These are phyloP conservation scores for Incurvaria masculella DNA, from an alignment of 2,888 invertebrate genomes.

Conservation along the genomic window DNA sequence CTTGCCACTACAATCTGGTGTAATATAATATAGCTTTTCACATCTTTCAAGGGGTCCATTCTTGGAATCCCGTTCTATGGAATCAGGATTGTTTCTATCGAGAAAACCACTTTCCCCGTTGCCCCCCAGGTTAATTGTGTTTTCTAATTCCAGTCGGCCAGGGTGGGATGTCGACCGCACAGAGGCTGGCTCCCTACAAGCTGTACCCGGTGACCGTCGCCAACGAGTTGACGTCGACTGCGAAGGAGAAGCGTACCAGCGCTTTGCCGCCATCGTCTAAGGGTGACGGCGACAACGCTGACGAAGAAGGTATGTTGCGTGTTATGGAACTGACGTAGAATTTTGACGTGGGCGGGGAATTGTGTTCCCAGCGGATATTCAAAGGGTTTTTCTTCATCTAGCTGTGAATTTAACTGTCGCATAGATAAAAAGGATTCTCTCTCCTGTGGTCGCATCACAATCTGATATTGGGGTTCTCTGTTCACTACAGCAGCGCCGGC, in stretches of 20 bases:
- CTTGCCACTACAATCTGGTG: no score
- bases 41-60: no score
- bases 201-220: conserved; percentile 37
- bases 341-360: no score
- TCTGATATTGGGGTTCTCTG: not conserved
- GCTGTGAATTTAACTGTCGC: no score
- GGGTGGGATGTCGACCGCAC: conserved; percentile 35
- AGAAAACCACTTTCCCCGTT: no score
- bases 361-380: no score
- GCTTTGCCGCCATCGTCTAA: conserved; percentile 13
- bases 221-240: conserved; percentile 36
- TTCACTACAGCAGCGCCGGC: not conserved
- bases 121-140: not conserved
- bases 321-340: no score
- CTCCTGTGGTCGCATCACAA: not conserved
- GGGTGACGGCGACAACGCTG: conserved; percentile 22
- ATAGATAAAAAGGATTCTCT: no score
- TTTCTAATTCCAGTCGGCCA: conserved; percentile 25
- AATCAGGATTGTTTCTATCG: no score
- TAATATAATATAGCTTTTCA: not conserved
- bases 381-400: no score
- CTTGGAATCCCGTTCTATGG: no score
- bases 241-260: conserved; percentile 27
- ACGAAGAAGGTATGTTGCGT: conserved; percentile 23
- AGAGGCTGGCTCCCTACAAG: conserved; percentile 40